A percentile compares a stretch with the other conserved stretches of the same genome.
Conservation (phyloP, 2,797 vertebrate genomes). For the Bradypus variegatus region DNA sequence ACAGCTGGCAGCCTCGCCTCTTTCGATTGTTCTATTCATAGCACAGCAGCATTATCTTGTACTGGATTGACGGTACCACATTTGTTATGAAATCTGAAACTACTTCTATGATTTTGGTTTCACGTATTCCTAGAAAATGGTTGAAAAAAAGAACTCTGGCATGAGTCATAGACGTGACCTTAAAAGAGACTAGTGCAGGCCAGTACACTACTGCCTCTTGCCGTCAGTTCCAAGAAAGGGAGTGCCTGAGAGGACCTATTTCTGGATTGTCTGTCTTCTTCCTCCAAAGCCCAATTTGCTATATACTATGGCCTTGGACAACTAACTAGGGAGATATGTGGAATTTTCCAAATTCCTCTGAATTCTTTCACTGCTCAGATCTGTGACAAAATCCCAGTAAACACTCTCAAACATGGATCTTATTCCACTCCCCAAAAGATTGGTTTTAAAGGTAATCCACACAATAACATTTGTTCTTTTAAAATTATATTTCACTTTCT, state of each 20-base stretch:
- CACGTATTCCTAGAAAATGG: constrained; percentile 38
- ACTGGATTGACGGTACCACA: constrained; percentile 12
- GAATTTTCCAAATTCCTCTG: neutral
- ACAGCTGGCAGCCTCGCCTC: neutral
- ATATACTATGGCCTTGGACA: neutral
- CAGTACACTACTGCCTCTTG: constrained; percentile 36
- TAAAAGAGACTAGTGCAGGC: neutral
- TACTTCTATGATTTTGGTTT: constrained; percentile 36
- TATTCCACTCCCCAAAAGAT: neutral
- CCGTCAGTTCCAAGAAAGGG: constrained; percentile 8
- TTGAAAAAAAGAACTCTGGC: constrained; percentile 27
- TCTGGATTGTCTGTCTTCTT: neutral
- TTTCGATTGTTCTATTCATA: constrained; percentile 10
- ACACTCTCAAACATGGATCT: neutral
- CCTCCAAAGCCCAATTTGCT: neutral
- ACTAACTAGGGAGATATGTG: neutral
- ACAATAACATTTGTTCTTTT: constrained; percentile 11
- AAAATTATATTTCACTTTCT: neutral
- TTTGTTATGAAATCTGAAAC: constrained; percentile 27
- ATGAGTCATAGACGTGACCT: neutral
- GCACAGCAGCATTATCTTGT: neutral
- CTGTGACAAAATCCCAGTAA: constrained; percentile 2
- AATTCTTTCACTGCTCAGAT: neutral
- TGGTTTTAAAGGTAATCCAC: constrained; percentile 18
- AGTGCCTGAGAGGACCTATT: neutral